phyloP scores from a whole-genome alignment of 1,140 invertebrate species.

The Homalodisca vitripennis region DNA sequence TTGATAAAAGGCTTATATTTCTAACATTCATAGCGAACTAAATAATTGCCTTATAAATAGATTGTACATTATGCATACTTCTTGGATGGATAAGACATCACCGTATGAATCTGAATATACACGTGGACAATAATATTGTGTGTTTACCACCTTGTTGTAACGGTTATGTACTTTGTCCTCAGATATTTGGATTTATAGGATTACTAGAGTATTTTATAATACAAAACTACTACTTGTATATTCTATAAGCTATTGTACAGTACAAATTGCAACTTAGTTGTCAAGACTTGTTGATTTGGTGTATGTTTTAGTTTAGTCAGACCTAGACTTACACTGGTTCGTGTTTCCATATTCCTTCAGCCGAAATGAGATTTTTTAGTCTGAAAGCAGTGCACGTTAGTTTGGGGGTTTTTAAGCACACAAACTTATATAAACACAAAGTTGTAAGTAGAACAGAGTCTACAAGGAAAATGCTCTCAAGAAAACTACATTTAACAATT shows the following conservation, averaged over 20 bases:
- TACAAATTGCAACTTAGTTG: not conserved
- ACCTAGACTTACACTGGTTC: no score
- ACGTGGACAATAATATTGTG: not conserved
- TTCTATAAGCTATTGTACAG: not conserved
- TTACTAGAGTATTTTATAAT: not conserved
- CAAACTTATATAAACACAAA: no score
- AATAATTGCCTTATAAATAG: not conserved
- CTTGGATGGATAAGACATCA: not conserved
- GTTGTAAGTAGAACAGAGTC: no score
- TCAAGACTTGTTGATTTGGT: no score
- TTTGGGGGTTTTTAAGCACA: no score
- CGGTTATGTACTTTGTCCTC: not conserved
- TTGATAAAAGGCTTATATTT: not conserved
- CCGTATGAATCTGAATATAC: not conserved
- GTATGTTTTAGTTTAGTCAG: no score
- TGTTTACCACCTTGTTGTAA: not conserved
- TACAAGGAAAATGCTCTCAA: no score
- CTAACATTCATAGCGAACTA: not conserved
- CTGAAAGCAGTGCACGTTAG: no score
- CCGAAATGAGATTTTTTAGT: no score
- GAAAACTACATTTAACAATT: no score
- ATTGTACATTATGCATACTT: not conserved
- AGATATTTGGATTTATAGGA: not conserved
- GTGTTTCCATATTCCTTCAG: no score
- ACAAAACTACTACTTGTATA: not conserved